Evolutionary conservation across 2,113 vertebrate genomes (phyloP).

Genomic region (Micronisus gabar): DNA sequence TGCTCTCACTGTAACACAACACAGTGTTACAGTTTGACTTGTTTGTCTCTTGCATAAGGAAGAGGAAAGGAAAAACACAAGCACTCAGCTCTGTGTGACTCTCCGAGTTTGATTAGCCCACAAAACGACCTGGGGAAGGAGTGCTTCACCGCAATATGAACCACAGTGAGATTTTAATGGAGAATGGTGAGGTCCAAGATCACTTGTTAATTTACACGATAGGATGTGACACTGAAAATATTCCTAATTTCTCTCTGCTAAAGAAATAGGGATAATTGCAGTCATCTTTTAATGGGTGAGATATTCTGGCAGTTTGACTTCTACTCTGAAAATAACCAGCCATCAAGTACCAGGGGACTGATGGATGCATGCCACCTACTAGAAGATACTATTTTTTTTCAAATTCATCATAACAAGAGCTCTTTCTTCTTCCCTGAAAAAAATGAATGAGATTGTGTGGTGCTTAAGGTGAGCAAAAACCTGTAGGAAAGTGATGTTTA

Average conservation of each 20-base stretch:
- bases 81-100: not conserved
- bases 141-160: not conserved
- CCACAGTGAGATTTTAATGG: conserved; percentile 19
- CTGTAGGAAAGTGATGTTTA: not conserved
- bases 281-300: not conserved
- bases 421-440: not conserved
- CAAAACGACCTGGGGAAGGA: not conserved
- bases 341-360: not conserved
- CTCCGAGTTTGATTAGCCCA: not conserved
- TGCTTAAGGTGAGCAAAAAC: not conserved
- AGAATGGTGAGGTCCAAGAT: not conserved
- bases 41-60: not conserved
- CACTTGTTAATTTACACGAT: conserved; percentile 19
- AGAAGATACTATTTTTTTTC: not conserved
- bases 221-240: not conserved
- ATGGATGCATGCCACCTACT: not conserved
- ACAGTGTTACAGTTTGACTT: not conserved
- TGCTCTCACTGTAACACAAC: not conserved
- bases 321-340: not conserved
- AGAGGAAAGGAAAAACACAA: not conserved
- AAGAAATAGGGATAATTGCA: not conserved
- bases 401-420: not conserved
- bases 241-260: not conserved
- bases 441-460: not conserved
- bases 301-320: not conserved